Percentiles rank a stretch among this genome's conserved stretches.
Conservation (phyloP, 2,888 invertebrate genomes). For the Elmis aenea region DNA sequence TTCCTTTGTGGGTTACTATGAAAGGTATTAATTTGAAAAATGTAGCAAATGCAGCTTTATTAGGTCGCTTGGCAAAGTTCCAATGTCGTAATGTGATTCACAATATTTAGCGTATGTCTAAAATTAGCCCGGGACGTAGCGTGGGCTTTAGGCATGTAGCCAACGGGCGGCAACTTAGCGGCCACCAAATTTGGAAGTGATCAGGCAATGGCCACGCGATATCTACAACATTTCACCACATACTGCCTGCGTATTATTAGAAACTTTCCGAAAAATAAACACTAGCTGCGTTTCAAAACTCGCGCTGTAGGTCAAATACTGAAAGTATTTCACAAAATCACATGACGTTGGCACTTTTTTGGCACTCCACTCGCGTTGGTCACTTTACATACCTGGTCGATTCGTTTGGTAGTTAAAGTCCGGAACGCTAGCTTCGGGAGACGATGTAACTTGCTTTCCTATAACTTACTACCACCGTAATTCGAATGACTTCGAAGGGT, state of each 20-base stretch:
- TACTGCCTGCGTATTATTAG: too few species aligned
- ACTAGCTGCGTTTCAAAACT: too few species aligned
- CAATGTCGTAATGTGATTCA: constrained; percentile 46
- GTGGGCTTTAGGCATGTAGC: constrained; percentile 28
- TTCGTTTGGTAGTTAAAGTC: constrained; percentile 41
- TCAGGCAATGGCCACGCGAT: constrained; percentile 25
- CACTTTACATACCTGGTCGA: constrained; percentile 45
- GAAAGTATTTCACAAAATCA: too few species aligned
- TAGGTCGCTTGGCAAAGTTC: constrained; percentile 42
- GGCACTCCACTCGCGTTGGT: constrained; percentile 5
- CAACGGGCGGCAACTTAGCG: constrained; percentile 24
- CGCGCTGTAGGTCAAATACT: too few species aligned
- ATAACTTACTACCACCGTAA: constrained; percentile 56
- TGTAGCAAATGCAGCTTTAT: constrained; percentile 25
- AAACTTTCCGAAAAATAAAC: too few species aligned
- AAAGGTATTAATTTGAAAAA: too few species aligned
- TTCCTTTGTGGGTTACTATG: too few species aligned
- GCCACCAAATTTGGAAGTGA: constrained; percentile 24
- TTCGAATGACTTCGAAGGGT: constrained; percentile 54
- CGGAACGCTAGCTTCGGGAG: constrained; percentile 34
- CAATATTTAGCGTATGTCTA: constrained; percentile 46
- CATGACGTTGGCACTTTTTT: constrained; percentile 1
- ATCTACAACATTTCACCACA: too few species aligned
- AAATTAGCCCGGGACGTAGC: constrained; percentile 23
- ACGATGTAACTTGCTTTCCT: constrained; percentile 44